Percentiles rank a stretch among this genome's conserved stretches.
These are phyloP conservation scores for Calyptommatus sinebrachiatus DNA, from an alignment of 2,113 vertebrate genomes.

Conservation along the genomic window DNA sequence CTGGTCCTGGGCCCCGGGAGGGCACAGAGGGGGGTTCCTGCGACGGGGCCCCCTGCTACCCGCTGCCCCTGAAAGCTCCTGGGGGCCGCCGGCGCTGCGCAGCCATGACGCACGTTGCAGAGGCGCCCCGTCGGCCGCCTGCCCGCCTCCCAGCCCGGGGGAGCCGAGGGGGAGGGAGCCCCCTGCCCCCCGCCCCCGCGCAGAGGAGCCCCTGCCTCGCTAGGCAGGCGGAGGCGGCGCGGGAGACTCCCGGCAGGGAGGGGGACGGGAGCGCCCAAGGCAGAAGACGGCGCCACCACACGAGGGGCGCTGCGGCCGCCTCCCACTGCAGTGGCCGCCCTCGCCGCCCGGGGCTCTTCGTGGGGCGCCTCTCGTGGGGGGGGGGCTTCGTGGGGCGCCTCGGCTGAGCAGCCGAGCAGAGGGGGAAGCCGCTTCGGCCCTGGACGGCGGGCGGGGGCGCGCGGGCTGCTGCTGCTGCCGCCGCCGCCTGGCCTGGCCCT, in stretches of 20 bases:
- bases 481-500: no score
- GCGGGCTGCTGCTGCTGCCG: no score
- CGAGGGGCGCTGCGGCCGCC: background rate
- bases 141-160: background rate
- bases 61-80: background rate
- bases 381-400: no score
- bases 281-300: background rate
- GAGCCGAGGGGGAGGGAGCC: background rate
- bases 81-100: constrained; percentile 4
- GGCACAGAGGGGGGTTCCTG: background rate
- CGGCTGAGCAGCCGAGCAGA: background rate
- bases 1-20: no score
- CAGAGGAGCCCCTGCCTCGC: no score
- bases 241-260: background rate
- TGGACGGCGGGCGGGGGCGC: no score
- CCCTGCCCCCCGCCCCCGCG: background rate
- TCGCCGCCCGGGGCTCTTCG: background rate
- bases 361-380: no score
- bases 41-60: no score
- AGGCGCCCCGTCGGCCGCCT: background rate
- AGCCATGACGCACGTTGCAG: constrained; percentile 38
- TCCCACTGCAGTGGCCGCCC: background rate
- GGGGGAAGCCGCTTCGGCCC: background rate
- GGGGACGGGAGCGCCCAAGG: background rate
- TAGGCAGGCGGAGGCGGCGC: no score